Evolutionary conservation across 1,140 invertebrate species (phyloP), one percentile per base, ranked within the genome.

Genomic region (Trissolcus basalis): DNA sequence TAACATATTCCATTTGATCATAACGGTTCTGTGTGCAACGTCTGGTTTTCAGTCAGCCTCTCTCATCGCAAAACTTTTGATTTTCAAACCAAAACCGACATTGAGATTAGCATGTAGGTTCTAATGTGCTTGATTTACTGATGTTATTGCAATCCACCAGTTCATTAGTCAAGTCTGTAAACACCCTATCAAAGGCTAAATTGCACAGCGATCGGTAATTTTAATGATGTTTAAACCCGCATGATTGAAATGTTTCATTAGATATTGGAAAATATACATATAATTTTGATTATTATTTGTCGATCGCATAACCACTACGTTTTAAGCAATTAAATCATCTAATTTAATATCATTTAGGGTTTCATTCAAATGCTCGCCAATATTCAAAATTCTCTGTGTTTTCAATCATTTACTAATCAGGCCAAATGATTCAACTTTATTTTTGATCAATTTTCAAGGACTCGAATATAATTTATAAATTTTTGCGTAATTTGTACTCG

Each of bases 161-260:
- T 69, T 76, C 54, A 76, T 76, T 69, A 76, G 65, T 68, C 53
- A 68, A 61, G 47, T 33, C 41, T 49, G 55, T 63, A 61, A 68
- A 68, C 51, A 68, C 53, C 47, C 27, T 60, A 53, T 75, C 53
- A 68, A 68, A 75, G 64, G 48, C 49, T 36, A 56, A 61, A 67
- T 61, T 67, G 32, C 56, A 54, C 49, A 16, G 47, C 33, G 54
- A 49, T 55, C 39, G 44, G 49, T 45, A 54, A 49, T 44, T 61
- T 11, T 44, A 58, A 64, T 27, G 35, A 12, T 51, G 56, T 63
- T 39, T 35, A 41, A 41, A 61, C n/a, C 10, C 33, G 4, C 6
- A 35, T 61, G 15, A 61, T 58, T 39, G 51, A 56, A 63, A 35
- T 36, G 16, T 56, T 63, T 49, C 39, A 53, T 51, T 53, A 13